A percentile compares a stretch with the other conserved stretches of the same genome.
Conservation (phyloP, 2,888 invertebrate genomes). For the Taphrorychus bicolor region DNA sequence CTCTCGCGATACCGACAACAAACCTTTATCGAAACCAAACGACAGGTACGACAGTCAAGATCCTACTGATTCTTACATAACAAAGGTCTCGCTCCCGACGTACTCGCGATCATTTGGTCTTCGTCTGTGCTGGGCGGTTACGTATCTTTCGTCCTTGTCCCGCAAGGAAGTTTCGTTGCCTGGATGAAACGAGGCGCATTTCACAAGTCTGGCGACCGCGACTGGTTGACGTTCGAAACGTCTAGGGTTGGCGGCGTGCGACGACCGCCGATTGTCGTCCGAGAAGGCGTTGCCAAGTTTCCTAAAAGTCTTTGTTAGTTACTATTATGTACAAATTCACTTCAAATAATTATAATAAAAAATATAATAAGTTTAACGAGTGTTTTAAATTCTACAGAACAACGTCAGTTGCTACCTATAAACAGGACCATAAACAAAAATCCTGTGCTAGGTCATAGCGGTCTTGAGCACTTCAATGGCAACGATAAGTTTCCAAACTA, state of each 20-base stretch:
- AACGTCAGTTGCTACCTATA: no score
- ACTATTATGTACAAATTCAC: no score
- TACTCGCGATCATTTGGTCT: conserved; percentile 15
- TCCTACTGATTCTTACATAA: conserved; percentile 40
- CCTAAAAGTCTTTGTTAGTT: neutral
- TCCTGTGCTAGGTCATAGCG: no score
- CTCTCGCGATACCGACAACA: conserved; percentile 27
- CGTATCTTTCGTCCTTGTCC: conserved; percentile 18
- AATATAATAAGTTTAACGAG: no score
- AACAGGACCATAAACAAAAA: no score
- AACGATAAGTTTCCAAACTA: no score
- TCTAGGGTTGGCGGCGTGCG: conserved; percentile 36
- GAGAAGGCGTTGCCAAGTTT: conserved; percentile 17
- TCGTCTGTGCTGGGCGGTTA: conserved; percentile 7
- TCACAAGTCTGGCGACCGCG: conserved; percentile 33
- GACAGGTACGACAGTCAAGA: conserved; percentile 31
- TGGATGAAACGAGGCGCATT: conserved; percentile 17
- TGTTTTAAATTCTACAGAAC: no score
- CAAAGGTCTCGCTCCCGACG: conserved; percentile 33
- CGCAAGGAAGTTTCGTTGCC: conserved; percentile 13
- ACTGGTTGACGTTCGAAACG: conserved; percentile 33
- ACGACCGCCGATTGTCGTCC: conserved; percentile 33
- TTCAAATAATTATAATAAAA: no score
- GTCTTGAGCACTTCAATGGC: no score
- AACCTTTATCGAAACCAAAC: conserved; percentile 28